Base-by-base conservation (phyloP, 1,140 invertebrate genomes). In the Pachypeltis micranthus region DNA sequence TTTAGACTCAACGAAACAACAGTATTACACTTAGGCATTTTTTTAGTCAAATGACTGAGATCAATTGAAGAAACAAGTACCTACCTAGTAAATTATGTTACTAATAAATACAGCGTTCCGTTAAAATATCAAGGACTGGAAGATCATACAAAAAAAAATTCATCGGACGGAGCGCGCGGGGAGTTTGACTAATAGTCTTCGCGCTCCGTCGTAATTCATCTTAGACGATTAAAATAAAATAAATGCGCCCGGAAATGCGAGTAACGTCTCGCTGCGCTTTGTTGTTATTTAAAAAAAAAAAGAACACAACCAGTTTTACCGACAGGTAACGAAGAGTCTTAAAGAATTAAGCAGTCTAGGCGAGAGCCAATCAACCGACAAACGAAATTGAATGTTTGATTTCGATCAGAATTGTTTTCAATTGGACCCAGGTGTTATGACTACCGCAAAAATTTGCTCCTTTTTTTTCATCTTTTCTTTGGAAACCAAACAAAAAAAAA, bases 291-390 rank as follows among this genome's bases (percentile, higher is more conserved):
- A n/a, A n/a, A n/a, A n/a, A n/a, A n/a, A n/a, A n/a, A n/a, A n/a
- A 51, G 47, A 51, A 51, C 47, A 51, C 47, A 51, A 51, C 47
- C 47, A 10, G 23, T 51, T 51, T 21, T 51, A 51, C 47, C 47
- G 21, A 14, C 21, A 51, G 47, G 47, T 51, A 51, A 51, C 47
- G 23, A 16, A 21, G 23, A 39, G 47, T 51, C 47, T 51, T 51
- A 4, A 39, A 39, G 34, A 51, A 51, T 7, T 10, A 51, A 51
- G 47, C 47, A 51, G 47, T 51, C 47, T 14, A 4, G 47, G 47
- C 23, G 19, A 21, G 7, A n/a, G n/a, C 7, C 4, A 10, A 51
- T 21, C 47, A 51, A 51, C 7, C 16, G 31, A 10, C 31, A 39
- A 39, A 39, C 7, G 21, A 51, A 10, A 21, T 51, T 51, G 7